Percentiles rank a stretch among this genome's conserved stretches.
Conservation (phyloP, 23 tunicate species). For the Trididemnum miniatum region DNA sequence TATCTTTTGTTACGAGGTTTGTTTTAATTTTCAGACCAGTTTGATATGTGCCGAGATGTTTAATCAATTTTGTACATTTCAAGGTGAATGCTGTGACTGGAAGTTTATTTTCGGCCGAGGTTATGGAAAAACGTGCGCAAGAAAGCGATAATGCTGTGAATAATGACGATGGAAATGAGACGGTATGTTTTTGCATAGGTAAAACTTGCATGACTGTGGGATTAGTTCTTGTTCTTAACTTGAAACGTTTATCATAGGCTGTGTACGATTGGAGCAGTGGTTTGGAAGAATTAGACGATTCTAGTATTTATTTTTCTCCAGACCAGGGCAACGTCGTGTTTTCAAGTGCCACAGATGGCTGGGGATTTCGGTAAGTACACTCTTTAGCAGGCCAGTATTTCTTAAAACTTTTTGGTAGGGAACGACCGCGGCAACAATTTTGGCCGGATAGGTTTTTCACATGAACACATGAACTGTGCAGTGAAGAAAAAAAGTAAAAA, state of each 20-base stretch:
- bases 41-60: too few relatives aligned
- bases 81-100: slow-evolving; percentile 98
- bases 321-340: slow-evolving; percentile 94
- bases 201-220: background rate
- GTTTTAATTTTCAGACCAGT: too few relatives aligned
- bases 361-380: slow-evolving; percentile 85
- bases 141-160: background rate
- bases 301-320: slow-evolving; percentile 88
- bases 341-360: slow-evolving; percentile 94
- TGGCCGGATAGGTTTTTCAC: too few relatives aligned
- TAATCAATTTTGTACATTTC: too few relatives aligned
- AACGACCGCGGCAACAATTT: background rate
- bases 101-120: slow-evolving; percentile 91
- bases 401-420: too few relatives aligned
- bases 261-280: slow-evolving; percentile 96
- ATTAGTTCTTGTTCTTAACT: background rate
- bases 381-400: too few relatives aligned
- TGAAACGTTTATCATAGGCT: slow-evolving; percentile 17
- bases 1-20: too few relatives aligned
- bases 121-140: slow-evolving; percentile 63
- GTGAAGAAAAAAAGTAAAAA: too few relatives aligned
- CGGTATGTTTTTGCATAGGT: background rate
- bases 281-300: slow-evolving; percentile 82
- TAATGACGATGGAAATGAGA: slow-evolving; percentile 25
- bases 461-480: too few relatives aligned